These are phyloP conservation scores for Hoplostethus mediterraneus DNA, from an alignment of 2,797 vertebrate species.

Conservation along the genomic window DNA sequence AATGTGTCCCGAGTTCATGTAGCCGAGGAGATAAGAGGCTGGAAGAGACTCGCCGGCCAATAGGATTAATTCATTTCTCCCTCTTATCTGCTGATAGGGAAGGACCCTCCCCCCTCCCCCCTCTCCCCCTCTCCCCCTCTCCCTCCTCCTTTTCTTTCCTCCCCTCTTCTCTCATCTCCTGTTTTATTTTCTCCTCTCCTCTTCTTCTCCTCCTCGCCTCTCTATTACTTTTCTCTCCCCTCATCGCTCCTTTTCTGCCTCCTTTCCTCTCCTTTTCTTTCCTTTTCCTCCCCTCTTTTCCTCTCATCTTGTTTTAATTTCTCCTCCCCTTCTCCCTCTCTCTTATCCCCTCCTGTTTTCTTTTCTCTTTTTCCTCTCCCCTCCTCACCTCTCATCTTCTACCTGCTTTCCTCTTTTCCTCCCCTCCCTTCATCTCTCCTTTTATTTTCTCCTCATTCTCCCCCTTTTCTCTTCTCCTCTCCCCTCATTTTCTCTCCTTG, in stretches of 20 bases:
- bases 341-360: neutral
- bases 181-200: neutral
- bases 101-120: slow-evolving; percentile 35
- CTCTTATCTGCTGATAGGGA: slow-evolving; percentile 82
- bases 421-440: neutral
- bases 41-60: slow-evolving; percentile 59
- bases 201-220: slow-evolving; percentile 3
- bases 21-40: slow-evolving; percentile 79
- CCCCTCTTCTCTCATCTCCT: slow-evolving; percentile 8
- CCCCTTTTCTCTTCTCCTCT: slow-evolving; percentile 19
- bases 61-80: slow-evolving; percentile 81
- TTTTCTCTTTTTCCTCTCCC: neutral
- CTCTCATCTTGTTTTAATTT: neutral
- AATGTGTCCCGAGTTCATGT: slow-evolving; percentile 76
- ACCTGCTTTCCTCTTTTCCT: slow-evolving; percentile 9
- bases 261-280: slow-evolving; percentile 9
- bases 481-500: slow-evolving; percentile 2
- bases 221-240: slow-evolving; percentile 19
- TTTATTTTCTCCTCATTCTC: slow-evolving; percentile 34
- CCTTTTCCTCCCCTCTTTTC: slow-evolving; percentile 13
- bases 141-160: slow-evolving; percentile 2
- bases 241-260: slow-evolving; percentile 16
- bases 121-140: neutral
- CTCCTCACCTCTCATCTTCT: slow-evolving; percentile 6
- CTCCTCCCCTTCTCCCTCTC: neutral